These are phyloP conservation scores for Physocephala rufipes DNA, from an alignment of 2,888 invertebrate genomes.

Conservation along the genomic window DNA sequence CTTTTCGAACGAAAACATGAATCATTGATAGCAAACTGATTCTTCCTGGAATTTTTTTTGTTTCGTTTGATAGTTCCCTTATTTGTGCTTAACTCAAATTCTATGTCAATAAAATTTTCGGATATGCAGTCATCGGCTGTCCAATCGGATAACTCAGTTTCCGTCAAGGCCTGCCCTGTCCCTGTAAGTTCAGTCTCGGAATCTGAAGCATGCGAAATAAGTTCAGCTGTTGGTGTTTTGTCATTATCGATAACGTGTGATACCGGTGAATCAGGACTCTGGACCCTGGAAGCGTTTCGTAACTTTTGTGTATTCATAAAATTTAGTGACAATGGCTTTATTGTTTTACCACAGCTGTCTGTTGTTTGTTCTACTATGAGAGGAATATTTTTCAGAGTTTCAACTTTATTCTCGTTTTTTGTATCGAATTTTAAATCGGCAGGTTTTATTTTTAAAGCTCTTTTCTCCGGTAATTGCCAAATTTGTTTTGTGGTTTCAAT, in stretches of 20 bases:
- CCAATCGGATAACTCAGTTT: slow-evolving; percentile 91
- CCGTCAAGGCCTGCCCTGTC: slow-evolving; percentile 77
- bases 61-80: slow-evolving; percentile 63
- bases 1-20: background rate
- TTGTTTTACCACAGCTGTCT: slow-evolving; percentile 52
- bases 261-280: slow-evolving; percentile 40
- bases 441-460: slow-evolving; percentile 52
- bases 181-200: slow-evolving; percentile 74
- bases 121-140: slow-evolving; percentile 82
- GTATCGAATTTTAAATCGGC: slow-evolving; percentile 60
- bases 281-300: slow-evolving; percentile 49
- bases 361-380: slow-evolving; percentile 57
- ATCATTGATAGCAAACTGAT: background rate
- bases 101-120: slow-evolving; percentile 77
- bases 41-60: slow-evolving; percentile 56
- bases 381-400: slow-evolving; percentile 63
- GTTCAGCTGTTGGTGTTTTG: slow-evolving; percentile 63
- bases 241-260: slow-evolving; percentile 55
- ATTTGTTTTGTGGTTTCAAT: slow-evolving; percentile 49
- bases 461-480: slow-evolving; percentile 47
- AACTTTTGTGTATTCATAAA: slow-evolving; percentile 50
- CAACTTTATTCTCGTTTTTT: slow-evolving; percentile 65
- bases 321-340: slow-evolving; percentile 59
- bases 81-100: slow-evolving; percentile 70
- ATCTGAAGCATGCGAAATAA: slow-evolving; percentile 69